Base-by-base conservation (phyloP, 1,140 invertebrate species). In the Vanessa tameamea region DNA sequence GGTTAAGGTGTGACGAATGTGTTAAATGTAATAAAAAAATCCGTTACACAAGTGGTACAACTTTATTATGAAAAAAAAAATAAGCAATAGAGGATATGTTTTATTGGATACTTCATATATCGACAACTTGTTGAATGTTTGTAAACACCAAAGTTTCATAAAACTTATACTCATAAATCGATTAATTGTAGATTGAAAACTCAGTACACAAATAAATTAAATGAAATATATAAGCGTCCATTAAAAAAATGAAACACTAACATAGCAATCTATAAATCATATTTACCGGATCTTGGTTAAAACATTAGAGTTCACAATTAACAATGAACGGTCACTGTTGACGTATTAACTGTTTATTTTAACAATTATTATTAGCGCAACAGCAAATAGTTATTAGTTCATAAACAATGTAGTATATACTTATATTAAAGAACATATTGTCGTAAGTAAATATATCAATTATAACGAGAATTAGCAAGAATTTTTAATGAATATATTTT, bases 111-210 rank as follows among this genome's bases (percentile, higher is more conserved):
- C 63, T 14, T 55, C 55, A 53, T 61, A 47, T 75, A 50, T 69
- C 55, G 67, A 61, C 72, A 75, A 83, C 81, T 83, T 83, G 81
- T 83, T 83, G 79, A 83, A 78, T 81, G 80, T 79, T 81, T 79
- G 78, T 74, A 79, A 79, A 81, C 79, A 81, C 73, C 55, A 65
- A 61, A 50, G 26, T 64, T 71, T 53, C 51, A 48, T 71, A 15
- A 7, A 31, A 6, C 47, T 16, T 31, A 16, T n/a, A 63, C 8
- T 59, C 16, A 59, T 31, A 59, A 31, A 59, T 37, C 23, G 15
- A 15, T 61, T 61, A 37, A 15, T 61, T 61, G 15, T 9, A 61
- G 14, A 55, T 3, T 31, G 6, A 31, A 31, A 31, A 31, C 26
- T 31, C 26, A 31, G 26, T 31, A 31, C 15, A 20, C 16, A 55